Percentiles rank a stretch among this genome's conserved stretches.
Evolutionary conservation across 2,113 vertebrate species (phyloP).

Genomic region (Cebus imitator): DNA sequence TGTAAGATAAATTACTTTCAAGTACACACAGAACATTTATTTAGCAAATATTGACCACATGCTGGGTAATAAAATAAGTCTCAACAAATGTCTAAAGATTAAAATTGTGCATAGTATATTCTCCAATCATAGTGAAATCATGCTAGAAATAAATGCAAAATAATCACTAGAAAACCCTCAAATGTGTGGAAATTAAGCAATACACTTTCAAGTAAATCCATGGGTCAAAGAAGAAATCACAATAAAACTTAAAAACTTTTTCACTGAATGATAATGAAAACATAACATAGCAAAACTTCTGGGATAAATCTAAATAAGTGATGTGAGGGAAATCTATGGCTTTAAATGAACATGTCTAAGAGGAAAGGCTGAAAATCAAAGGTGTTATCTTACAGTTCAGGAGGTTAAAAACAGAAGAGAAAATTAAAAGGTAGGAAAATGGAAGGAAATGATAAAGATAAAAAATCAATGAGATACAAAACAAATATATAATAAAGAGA

Average conservation of each 20-base stretch:
- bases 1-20: background rate
- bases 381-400: background rate
- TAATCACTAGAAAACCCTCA: background rate
- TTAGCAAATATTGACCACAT: background rate
- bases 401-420: background rate
- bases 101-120: background rate
- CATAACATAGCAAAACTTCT: background rate
- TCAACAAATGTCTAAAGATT: background rate
- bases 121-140: background rate
- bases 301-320: background rate
- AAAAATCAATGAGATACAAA: background rate
- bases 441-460: background rate
- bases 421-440: background rate
- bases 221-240: background rate
- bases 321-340: background rate
- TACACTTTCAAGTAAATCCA: background rate
- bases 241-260: background rate
- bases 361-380: background rate
- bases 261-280: slow-evolving; percentile 8
- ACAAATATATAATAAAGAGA: background rate
- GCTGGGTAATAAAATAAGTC: background rate
- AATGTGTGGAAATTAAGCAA: background rate
- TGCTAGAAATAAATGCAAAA: background rate
- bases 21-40: background rate
- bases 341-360: background rate